Base-by-base conservation (phyloP, 2,888 invertebrate species). In the Lochmaea crataegi region DNA sequence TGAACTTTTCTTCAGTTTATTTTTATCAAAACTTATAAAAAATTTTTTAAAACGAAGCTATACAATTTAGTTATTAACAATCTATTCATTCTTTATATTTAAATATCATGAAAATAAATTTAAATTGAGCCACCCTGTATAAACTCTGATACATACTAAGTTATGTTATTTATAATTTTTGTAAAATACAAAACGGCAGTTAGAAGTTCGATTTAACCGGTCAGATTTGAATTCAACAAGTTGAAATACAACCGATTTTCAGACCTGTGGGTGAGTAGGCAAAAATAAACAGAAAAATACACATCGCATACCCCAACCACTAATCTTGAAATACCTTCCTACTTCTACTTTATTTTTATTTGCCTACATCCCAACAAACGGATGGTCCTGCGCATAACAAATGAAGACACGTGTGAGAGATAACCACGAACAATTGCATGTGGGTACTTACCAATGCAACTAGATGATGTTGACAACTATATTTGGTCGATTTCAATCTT, bases 401-500 rank as follows among this genome's bases (percentile, higher is more conserved):
- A 80, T 79, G 77, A 77, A 80, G 81, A 81, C 83, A 82, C 82
- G 82, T 83, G 82, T 83, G 81, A 71, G 79, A 78, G 81, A 82
- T 80, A 82, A 77, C 73, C 77, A 74, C 75, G 75, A 76, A 81
- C 80, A 80, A 82, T 80, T 82, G 80, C 82, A 82, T 82, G 82
- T 80, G 82, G 82, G 83, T 82, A 85, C 84, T 84, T 84, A 84
- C 84, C 84, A 79, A 82, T 81, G 80, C 81, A 80, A 73, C 76
- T 72, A 78, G 77, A 75, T 78, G 80, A 77, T 82, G 84, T 83
- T 84, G 84, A 84, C 84, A 84, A 84, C 84, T 83, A 80, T 82
- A 82, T 81, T 82, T 82, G 83, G 83, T 83, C 84, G 84, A 84
- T 84, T 83, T 83, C 79, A 82, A 83, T 83, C 83, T 83, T 82